phyloP scores from a whole-genome alignment of 2,797 vertebrate genomes.

The Sebastes taczanowskii region DNA sequence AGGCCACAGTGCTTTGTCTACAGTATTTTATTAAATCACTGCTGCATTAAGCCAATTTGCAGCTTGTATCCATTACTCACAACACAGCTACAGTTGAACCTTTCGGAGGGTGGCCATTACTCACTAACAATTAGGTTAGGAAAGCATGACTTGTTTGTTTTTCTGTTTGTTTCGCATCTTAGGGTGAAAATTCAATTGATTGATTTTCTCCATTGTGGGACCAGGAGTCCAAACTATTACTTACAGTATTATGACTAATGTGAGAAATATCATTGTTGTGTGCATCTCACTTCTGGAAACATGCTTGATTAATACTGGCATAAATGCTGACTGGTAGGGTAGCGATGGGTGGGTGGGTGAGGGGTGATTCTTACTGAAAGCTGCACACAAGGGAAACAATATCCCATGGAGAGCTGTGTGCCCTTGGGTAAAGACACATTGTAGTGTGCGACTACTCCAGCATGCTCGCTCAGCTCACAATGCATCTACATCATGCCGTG shows the following conservation, averaged over 20 bases:
- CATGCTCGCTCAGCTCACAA: slow-evolving; percentile 25
- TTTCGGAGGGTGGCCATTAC: slow-evolving; percentile 51
- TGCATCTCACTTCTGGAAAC: slow-evolving; percentile 16
- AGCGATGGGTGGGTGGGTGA: slow-evolving; percentile 35
- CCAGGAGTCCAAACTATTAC: slow-evolving; percentile 1
- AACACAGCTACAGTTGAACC: slow-evolving; percentile 49
- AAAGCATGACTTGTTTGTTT: slow-evolving; percentile 8
- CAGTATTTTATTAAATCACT: slow-evolving; percentile 74
- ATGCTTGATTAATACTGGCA: slow-evolving; percentile 51
- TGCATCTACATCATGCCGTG: slow-evolving; percentile 9
- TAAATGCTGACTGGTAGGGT: slow-evolving; percentile 60
- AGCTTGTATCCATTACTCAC: slow-evolving; percentile 63
- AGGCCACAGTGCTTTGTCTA: slow-evolving; percentile 51
- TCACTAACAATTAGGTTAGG: slow-evolving; percentile 54
- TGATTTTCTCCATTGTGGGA: not conserved
- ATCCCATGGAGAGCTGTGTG: slow-evolving; percentile 23
- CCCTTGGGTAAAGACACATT: slow-evolving; percentile 39
- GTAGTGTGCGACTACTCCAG: slow-evolving; percentile 21
- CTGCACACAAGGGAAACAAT: slow-evolving; percentile 43
- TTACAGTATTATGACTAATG: slow-evolving; percentile 6
- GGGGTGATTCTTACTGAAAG: slow-evolving; percentile 49
- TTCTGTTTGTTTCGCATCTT: slow-evolving; percentile 1
- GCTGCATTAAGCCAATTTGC: slow-evolving; percentile 66
- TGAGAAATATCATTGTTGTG: slow-evolving; percentile 25
- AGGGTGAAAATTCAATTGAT: not conserved